These are phyloP conservation scores for Triops cancriformis DNA, from an alignment of 1,140 invertebrate genomes.

Conservation along the genomic window DNA sequence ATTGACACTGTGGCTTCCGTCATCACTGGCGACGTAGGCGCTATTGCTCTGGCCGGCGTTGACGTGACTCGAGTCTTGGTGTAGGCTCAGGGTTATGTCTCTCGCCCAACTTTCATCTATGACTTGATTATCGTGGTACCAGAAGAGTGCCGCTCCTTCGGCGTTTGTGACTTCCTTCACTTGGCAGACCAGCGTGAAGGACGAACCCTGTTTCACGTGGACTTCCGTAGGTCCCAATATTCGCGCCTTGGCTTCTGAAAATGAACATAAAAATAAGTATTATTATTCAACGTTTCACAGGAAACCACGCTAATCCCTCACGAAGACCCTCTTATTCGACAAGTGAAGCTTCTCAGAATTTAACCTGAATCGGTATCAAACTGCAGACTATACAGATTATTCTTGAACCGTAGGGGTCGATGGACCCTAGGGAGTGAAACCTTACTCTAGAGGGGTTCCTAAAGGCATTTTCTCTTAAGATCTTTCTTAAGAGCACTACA, in stretches of 20 bases:
- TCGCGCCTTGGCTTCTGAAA: constrained; percentile 7
- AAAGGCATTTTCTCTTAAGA: too few species aligned
- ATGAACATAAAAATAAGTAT: neutral
- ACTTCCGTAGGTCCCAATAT: constrained; percentile 23
- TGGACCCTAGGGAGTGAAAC: too few species aligned
- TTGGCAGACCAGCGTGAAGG: constrained; percentile 24
- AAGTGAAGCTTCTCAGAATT: too few species aligned
- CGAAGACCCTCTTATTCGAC: too few species aligned
- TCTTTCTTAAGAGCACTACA: too few species aligned
- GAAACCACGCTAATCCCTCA: too few species aligned
- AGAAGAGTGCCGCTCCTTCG: constrained; percentile 32
- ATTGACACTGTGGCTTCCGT: constrained; percentile 50
- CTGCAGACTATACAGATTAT: too few species aligned
- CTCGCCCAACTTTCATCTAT: constrained; percentile 22
- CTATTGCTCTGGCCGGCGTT: constrained; percentile 25
- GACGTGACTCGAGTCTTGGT: neutral
- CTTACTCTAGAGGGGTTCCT: too few species aligned
- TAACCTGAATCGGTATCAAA: too few species aligned
- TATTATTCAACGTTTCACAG: too few species aligned
- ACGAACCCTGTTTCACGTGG: constrained; percentile 26
- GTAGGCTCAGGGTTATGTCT: constrained; percentile 13
- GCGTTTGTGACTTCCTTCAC: constrained; percentile 18
- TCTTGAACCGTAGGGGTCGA: too few species aligned
- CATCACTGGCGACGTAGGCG: constrained; percentile 59
- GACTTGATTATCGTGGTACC: constrained; percentile 37